Base-by-base conservation (phyloP, 2,113 vertebrate species). In the Phocoena phocoena region DNA sequence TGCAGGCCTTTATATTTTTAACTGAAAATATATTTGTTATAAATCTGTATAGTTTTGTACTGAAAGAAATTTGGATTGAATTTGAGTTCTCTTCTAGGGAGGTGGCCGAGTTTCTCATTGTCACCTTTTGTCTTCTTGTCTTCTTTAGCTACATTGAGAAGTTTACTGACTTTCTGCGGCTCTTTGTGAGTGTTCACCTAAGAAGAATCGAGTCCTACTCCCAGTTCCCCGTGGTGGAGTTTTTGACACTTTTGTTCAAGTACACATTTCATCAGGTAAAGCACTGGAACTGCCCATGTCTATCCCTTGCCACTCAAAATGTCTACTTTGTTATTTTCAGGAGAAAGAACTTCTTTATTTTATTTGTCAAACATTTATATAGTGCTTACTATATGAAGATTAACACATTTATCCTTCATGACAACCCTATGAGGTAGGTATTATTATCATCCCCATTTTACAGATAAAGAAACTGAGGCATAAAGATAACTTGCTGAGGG, bases 251-350 rank as follows among this genome's bases (percentile, higher is more conserved):
- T 93, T 98, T 99, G 96, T 99, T 99, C 98, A 99, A 99, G 97
- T 99, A 99, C 97, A 99, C 99, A 8, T 99, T 99, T 98, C 99
- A 99, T 98, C 99, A 99, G 99, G 99, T 99, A 99, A 96, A 80
- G 44, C 86, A 25, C 47, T 25, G 31, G 8, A 0, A 38, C 3
- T 0, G 5, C 0, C 0, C 25, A 82, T 86, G 6, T 0, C 0
- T 25, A 80, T 88, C 60, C 18, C 62, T 90, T 36, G 11, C 33
- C 41, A 21, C 36, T 11, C 21, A 1, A 2, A 67, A 81, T 25
- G 58, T 68, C 14, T 4, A 0, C 36, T 47, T 92, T 79, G 26
- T 84, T 90, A 38, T 60, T 92, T 85, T 81, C 18, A 62, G 44
- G 41, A 76, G 82, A 87, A 60, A 84, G 47, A 76, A 28, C 18